Evolutionary conservation across 2,113 vertebrate species (phyloP).

Genomic region (Tupaia tana): DNA sequence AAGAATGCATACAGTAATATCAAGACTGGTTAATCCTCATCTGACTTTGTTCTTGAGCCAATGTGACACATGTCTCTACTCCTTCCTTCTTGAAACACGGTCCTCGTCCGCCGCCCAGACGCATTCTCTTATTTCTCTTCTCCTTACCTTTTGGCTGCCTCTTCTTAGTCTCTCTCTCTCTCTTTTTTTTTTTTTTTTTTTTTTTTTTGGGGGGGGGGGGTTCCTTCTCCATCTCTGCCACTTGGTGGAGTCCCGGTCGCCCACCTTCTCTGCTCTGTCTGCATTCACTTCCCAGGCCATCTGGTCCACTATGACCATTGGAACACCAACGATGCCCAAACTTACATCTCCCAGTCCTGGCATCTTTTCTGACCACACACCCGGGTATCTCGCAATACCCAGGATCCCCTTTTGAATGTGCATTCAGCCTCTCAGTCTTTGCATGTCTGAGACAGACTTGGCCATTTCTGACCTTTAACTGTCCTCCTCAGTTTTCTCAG

Average conservation of each 20-base stretch:
- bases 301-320: rapidly evolving
- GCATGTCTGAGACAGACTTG: not conserved
- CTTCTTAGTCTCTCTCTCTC: not conserved
- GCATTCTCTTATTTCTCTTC: not conserved
- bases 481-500: not conserved
- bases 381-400: rapidly evolving
- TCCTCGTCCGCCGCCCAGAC: not conserved
- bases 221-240: not conserved
- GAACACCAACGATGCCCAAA: rapidly evolving
- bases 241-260: not conserved
- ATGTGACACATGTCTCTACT: not conserved
- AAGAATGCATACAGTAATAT: constrained; percentile 34
- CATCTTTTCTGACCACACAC: not conserved
- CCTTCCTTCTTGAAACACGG: not conserved
- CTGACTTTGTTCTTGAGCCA: not conserved
- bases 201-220: no score
- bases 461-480: not conserved
- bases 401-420: not conserved
- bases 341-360: not conserved
- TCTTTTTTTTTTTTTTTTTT: no score
- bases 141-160: not conserved
- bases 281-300: not conserved
- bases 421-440: not conserved
- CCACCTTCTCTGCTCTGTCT: not conserved
- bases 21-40: not conserved